Conservation (phyloP, 2,113 vertebrate genomes). For the Pseudorectes ferrugineus region DNA sequence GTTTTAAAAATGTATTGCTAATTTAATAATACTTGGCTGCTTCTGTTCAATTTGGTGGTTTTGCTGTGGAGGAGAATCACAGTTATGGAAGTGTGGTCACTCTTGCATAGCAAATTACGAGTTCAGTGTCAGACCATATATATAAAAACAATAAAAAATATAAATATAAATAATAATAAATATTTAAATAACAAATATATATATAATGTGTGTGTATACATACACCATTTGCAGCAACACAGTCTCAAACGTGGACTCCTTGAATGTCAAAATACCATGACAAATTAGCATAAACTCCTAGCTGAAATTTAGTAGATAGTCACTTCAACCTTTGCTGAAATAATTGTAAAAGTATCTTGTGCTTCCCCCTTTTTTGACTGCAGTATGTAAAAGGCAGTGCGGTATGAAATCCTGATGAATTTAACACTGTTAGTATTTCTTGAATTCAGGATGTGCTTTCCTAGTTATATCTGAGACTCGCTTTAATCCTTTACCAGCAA, state of each 20-base stretch:
- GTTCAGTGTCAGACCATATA: neutral
- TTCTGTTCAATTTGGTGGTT: neutral
- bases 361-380: neutral
- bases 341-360: neutral
- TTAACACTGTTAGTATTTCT: neutral
- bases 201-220: neutral
- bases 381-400: neutral
- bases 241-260: neutral
- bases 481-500: neutral
- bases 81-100: neutral
- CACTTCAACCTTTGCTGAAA: neutral
- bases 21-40: neutral
- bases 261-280: neutral
- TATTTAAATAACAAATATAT: neutral
- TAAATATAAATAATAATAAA: neutral
- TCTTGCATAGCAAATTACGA: neutral
- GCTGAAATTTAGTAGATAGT: neutral
- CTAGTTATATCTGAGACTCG: neutral
- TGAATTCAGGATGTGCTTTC: neutral
- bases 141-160: too few species aligned
- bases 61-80: neutral
- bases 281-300: neutral
- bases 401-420: neutral
- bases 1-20: neutral
- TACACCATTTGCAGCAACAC: neutral